Evolutionary conservation across 2,797 vertebrate species (phyloP).

Genomic region (Hydrocynus forskahlii): DNA sequence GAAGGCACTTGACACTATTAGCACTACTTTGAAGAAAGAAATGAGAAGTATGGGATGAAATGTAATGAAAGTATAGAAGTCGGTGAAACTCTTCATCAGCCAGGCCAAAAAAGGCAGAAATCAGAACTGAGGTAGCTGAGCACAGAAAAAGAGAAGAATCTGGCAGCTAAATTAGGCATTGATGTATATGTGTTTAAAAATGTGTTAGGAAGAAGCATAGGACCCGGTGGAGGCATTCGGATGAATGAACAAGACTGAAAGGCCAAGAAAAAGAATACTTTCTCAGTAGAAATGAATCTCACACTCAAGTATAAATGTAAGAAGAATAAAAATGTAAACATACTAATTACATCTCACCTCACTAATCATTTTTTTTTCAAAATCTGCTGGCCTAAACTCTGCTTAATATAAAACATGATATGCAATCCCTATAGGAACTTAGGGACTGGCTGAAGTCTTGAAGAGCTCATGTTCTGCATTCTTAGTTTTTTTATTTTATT

Average conservation of each 20-base stretch:
- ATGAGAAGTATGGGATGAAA: not conserved
- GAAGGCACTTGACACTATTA: not conserved
- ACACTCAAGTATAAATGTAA: not conserved
- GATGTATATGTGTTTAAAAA: constrained; percentile 16
- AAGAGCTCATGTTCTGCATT: too few species aligned
- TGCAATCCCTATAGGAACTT: too few species aligned
- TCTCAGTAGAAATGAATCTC: not conserved
- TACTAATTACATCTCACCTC: too few species aligned
- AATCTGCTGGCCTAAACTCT: too few species aligned
- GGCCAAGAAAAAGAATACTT: not conserved
- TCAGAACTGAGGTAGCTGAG: not conserved
- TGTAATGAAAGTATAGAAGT: not conserved
- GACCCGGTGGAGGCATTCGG: not conserved
- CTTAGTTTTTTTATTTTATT: too few species aligned
- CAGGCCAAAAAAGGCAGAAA: constrained; percentile 4
- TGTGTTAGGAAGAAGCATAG: not conserved
- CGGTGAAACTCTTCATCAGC: not conserved
- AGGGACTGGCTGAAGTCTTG: too few species aligned
- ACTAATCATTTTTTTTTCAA: too few species aligned
- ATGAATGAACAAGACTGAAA: constrained; percentile 3
- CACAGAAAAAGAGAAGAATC: not conserved
- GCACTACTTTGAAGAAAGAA: not conserved
- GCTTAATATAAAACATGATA: too few species aligned
- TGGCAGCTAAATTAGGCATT: constrained; percentile 1
- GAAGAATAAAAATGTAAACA: too few species aligned